These are phyloP conservation scores for Carassius gibelio DNA, from an alignment of 2,113 vertebrate species.

Conservation along the genomic window DNA sequence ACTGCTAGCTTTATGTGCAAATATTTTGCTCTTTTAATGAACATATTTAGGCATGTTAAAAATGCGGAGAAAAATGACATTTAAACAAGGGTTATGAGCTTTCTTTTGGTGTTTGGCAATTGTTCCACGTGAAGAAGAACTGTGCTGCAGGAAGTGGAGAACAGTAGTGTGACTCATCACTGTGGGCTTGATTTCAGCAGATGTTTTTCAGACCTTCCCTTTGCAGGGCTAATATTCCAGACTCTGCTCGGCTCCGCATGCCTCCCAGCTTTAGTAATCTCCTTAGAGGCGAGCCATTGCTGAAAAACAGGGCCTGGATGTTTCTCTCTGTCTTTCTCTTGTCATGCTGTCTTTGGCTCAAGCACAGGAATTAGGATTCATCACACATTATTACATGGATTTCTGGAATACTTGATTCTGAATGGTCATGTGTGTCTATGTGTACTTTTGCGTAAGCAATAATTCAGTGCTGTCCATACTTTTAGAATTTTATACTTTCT, in stretches of 20 bases:
- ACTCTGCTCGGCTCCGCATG: constrained; percentile 35
- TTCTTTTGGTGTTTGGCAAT: constrained; percentile 27
- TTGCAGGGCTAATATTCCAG: constrained; percentile 48
- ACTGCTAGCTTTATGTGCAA: not conserved
- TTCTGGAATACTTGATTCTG: not conserved
- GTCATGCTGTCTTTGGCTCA: not conserved
- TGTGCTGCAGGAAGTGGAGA: constrained; percentile 47
- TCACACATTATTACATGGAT: not conserved
- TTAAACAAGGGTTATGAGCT: not conserved
- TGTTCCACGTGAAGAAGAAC: constrained; percentile 20
- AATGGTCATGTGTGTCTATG: not conserved
- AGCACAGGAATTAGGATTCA: not conserved
- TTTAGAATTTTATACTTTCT: not conserved
- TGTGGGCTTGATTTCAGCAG: constrained; percentile 54
- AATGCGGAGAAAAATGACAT: not conserved
- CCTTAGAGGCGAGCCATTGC: constrained; percentile 30
- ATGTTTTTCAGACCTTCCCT: constrained; percentile 52
- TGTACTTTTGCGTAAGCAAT: not conserved
- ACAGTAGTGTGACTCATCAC: constrained; percentile 54
- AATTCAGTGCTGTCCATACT: not conserved
- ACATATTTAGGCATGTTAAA: not conserved
- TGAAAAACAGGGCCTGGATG: constrained; percentile 54
- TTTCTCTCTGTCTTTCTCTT: constrained; percentile 53
- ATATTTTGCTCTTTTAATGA: not conserved
- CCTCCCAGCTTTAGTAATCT: constrained; percentile 52